Evolutionary conservation across 2,113 vertebrate species (phyloP).

Genomic region (Melanocharis versteri): DNA sequence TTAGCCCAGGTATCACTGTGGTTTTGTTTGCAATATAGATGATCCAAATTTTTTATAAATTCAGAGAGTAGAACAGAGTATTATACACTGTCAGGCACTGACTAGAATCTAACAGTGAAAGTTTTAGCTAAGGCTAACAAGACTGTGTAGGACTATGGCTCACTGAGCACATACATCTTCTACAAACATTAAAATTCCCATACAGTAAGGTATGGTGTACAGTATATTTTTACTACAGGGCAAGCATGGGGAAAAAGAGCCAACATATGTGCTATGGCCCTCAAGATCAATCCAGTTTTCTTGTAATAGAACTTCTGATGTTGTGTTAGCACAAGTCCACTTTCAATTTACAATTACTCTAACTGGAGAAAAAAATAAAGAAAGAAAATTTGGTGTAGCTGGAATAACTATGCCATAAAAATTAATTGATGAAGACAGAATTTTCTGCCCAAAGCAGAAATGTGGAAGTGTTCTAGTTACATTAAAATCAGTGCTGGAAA

Average conservation of each 20-base stretch:
- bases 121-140: not conserved
- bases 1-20: slow-evolving; percentile 49
- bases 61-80: not conserved
- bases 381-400: slow-evolving; percentile 37
- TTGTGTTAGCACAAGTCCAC: slow-evolving; percentile 43
- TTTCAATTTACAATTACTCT: slow-evolving; percentile 38
- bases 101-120: slow-evolving; percentile 1
- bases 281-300: slow-evolving; percentile 19
- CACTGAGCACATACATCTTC: not conserved
- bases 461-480: not conserved
- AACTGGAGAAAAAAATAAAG: not conserved
- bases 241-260: not conserved
- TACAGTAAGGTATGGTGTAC: slow-evolving; percentile 28
- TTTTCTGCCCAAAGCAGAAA: slow-evolving; percentile 6
- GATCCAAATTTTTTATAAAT: not conserved
- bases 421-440: slow-evolving; percentile 30
- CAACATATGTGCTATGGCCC: not conserved
- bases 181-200: not conserved
- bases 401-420: slow-evolving; percentile 21
- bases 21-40: slow-evolving; percentile 42
- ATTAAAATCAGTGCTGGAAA: slow-evolving; percentile 27
- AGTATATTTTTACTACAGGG: slow-evolving; percentile 30
- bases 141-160: not conserved
- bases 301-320: slow-evolving; percentile 18
- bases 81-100: not conserved